phyloP scores from a whole-genome alignment of 2,113 vertebrate species.

The Nesogale talazaci region DNA sequence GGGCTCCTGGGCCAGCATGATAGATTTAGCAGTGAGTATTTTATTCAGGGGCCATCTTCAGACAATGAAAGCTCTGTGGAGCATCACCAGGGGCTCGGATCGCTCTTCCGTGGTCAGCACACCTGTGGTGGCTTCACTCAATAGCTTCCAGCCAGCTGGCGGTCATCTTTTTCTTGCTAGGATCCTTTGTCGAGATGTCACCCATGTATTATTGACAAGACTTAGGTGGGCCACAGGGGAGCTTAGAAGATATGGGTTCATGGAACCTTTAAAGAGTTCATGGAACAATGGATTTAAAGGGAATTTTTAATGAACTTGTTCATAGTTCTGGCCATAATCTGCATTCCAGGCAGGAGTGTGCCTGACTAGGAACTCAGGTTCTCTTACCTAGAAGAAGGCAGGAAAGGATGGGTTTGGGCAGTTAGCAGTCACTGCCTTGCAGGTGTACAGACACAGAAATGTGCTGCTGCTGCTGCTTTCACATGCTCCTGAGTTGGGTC shows the following conservation, averaged over 20 bases:
- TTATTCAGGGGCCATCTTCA: neutral
- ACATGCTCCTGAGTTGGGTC: too few relatives aligned
- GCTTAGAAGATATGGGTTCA: neutral
- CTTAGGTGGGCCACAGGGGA: neutral
- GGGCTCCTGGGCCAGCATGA: neutral
- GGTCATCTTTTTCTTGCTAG: neutral
- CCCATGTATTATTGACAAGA: neutral
- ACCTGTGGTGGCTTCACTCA: too few relatives aligned
- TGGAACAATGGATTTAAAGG: too few relatives aligned
- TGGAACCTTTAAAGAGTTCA: too few relatives aligned
- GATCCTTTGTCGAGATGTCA: neutral
- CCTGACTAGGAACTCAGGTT: neutral
- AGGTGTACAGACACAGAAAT: accelerated
- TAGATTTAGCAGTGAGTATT: neutral
- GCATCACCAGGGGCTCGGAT: neutral
- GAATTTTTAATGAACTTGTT: too few relatives aligned
- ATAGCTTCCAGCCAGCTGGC: neutral
- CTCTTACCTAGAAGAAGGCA: neutral
- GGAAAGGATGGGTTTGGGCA: too few relatives aligned
- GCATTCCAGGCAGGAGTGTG: neutral
- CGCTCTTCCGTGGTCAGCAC: neutral
- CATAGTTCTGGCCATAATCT: neutral
- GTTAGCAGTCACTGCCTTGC: too few relatives aligned
- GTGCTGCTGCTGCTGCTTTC: too few relatives aligned
- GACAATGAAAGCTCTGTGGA: neutral